phyloP scores from a whole-genome alignment of 2,888 invertebrate genomes.

The Erynnis tages region DNA sequence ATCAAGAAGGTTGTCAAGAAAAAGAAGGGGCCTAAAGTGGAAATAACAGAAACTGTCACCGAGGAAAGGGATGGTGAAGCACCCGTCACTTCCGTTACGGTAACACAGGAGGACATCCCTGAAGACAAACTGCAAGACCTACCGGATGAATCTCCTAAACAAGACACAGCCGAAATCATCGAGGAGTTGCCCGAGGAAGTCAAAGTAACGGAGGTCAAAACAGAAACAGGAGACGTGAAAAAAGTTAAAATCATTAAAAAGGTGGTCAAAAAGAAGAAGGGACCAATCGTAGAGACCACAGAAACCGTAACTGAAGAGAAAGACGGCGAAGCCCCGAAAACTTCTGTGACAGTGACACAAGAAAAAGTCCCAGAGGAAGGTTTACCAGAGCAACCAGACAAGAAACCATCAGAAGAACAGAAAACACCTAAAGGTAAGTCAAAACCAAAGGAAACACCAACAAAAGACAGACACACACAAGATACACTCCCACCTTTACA shows the following conservation, averaged over 20 bases:
- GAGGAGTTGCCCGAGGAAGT: constrained; percentile 40
- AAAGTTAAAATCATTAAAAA: constrained; percentile 49
- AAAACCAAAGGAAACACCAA: constrained; percentile 44
- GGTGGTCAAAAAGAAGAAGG: constrained; percentile 44
- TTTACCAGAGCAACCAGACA: neutral
- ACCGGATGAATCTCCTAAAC: constrained; percentile 35
- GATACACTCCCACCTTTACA: constrained; percentile 38
- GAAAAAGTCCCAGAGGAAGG: constrained; percentile 33
- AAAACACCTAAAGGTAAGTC: constrained; percentile 36
- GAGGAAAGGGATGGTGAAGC: constrained; percentile 37
- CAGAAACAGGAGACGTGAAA: constrained; percentile 50
- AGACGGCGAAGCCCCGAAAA: constrained; percentile 54
- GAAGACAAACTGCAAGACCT: constrained; percentile 49
- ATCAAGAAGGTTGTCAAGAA: constrained; percentile 40
- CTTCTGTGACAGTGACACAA: constrained; percentile 26
- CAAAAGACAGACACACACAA: constrained; percentile 28
- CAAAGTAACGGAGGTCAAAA: constrained; percentile 52
- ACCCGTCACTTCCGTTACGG: constrained; percentile 38
- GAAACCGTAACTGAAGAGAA: constrained; percentile 37
- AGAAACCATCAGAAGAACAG: too few species aligned
- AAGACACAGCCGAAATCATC: constrained; percentile 41
- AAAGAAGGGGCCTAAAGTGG: constrained; percentile 40
- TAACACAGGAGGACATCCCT: constrained; percentile 25
- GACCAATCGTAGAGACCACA: constrained; percentile 39
- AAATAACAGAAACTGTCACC: constrained; percentile 39